A percentile compares a stretch with the other conserved stretches of the same genome.
These are phyloP conservation scores for Actinemys pallida DNA, from an alignment of 2,113 vertebrate species.

Conservation along the genomic window DNA sequence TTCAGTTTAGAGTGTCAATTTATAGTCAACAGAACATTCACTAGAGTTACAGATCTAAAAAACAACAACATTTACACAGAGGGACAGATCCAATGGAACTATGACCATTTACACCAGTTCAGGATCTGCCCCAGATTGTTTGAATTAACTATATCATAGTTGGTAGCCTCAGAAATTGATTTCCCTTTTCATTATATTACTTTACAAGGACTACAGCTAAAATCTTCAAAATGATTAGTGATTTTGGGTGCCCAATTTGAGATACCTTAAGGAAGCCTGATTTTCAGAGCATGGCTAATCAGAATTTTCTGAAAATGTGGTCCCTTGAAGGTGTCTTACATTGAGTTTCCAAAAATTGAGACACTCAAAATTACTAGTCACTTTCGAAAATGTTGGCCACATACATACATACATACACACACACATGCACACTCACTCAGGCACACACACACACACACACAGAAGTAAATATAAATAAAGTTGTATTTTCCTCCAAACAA, in stretches of 20 bases:
- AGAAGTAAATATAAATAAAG: neutral
- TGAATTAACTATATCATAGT: neutral
- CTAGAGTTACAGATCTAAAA: neutral
- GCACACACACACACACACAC: neutral
- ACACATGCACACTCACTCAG: neutral
- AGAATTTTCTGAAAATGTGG: neutral
- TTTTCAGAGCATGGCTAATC: neutral
- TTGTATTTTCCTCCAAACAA: neutral
- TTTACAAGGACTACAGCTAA: neutral
- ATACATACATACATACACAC: too few species aligned
- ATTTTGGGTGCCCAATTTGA: neutral
- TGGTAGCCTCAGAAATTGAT: neutral
- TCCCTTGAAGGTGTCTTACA: neutral
- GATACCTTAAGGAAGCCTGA: accelerated
- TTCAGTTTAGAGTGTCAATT: neutral
- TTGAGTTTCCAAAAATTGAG: neutral
- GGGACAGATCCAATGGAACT: neutral
- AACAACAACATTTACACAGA: neutral
- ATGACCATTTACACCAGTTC: neutral
- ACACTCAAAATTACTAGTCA: neutral
- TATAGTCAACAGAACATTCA: neutral
- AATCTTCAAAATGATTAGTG: neutral
- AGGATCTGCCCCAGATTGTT: neutral
- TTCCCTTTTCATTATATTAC: neutral
- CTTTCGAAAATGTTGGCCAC: neutral